These are phyloP conservation scores for Leptocoma aspasia DNA, from an alignment of 2,113 vertebrate species.

Conservation along the genomic window DNA sequence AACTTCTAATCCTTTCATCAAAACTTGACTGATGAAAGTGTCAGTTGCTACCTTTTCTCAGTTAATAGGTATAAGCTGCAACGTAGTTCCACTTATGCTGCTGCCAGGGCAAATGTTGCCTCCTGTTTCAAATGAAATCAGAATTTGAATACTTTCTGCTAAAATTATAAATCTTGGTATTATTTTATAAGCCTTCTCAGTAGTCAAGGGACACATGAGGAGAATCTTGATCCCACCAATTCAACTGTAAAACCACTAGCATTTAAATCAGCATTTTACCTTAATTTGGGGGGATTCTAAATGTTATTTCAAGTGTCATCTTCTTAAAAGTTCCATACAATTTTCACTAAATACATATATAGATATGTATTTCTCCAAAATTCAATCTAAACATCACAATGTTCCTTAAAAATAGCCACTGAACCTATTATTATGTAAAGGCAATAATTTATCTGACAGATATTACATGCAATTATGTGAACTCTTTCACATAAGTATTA, in stretches of 20 bases:
- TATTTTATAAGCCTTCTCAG: not conserved
- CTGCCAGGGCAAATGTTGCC: not conserved
- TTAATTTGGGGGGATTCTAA: not conserved
- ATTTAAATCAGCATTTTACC: not conserved
- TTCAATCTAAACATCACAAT: not conserved
- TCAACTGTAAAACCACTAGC: not conserved
- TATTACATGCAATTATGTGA: not conserved
- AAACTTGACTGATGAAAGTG: not conserved
- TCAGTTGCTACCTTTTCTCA: not conserved
- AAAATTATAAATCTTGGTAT: not conserved
- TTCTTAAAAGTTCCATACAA: not conserved
- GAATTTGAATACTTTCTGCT: not conserved
- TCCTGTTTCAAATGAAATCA: not conserved
- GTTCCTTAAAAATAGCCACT: not conserved
- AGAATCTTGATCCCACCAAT: not conserved
- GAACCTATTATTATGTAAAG: not conserved
- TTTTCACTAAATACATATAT: not conserved
- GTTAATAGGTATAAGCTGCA: not conserved
- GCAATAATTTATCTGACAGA: not conserved
- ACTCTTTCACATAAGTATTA: not conserved
- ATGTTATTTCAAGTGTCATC: not conserved
- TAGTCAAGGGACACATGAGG: not conserved
- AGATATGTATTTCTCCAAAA: not conserved
- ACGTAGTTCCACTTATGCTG: not conserved
- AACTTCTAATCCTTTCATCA: not conserved